phyloP scores from a whole-genome alignment of 2,797 vertebrate genomes.

The Lutjanus argentimaculatus region DNA sequence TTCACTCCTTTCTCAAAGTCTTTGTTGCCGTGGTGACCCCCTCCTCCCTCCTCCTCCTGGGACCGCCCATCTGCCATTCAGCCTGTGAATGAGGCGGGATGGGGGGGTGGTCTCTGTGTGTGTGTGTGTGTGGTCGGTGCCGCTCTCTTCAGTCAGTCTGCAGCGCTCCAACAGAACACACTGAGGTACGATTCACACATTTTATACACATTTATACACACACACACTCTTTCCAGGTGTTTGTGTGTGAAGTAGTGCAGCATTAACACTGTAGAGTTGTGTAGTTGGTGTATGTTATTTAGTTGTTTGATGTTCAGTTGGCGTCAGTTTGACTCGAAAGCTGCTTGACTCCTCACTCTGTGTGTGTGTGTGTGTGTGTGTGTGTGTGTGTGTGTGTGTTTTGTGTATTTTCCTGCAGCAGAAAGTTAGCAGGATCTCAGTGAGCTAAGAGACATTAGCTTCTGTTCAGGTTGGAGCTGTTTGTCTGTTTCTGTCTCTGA shows the following conservation, averaged over 20 bases:
- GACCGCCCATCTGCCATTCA: slow-evolving; percentile 76
- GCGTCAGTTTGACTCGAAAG: slow-evolving; percentile 4
- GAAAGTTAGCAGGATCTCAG: background rate
- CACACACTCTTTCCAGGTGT: background rate
- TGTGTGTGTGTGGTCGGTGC: slow-evolving; percentile 68
- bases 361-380: background rate
- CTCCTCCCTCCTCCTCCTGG: slow-evolving; percentile 44
- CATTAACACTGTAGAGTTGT: background rate
- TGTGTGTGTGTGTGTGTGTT: background rate
- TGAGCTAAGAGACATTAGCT: background rate
- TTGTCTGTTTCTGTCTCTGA: too few relatives aligned
- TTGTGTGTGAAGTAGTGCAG: background rate
- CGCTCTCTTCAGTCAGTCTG: slow-evolving; percentile 65
- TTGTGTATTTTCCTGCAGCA: background rate
- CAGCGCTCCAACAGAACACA: slow-evolving; percentile 51
- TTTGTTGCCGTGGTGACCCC: slow-evolving; percentile 61
- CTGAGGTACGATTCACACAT: slow-evolving; percentile 78
- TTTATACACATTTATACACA: background rate
- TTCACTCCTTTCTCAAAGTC: slow-evolving; percentile 67
- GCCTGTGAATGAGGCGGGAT: slow-evolving; percentile 59
- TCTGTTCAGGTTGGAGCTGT: background rate
- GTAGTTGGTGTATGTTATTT: slow-evolving; percentile 2
- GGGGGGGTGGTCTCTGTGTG: background rate
- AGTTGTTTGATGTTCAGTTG: slow-evolving; percentile 4
- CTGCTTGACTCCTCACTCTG: background rate